Evolutionary conservation across 2,888 invertebrate genomes (phyloP).

Genomic region (Ypsolopha sequella): DNA sequence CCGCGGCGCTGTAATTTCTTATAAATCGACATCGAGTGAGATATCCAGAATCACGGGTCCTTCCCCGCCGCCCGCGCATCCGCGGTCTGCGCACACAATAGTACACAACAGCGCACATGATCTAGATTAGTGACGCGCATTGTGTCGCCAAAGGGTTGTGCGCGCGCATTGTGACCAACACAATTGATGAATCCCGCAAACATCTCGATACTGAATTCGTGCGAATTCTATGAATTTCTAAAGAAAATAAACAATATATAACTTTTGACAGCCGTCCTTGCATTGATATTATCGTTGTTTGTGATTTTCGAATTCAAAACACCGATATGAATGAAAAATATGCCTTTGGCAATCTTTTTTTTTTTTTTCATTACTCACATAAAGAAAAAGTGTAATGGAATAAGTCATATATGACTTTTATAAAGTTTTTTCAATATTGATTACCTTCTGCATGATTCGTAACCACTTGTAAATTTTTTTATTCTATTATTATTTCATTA

Average conservation of each 20-base stretch:
- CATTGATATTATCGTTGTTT: conserved; percentile 60
- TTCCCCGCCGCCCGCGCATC: conserved; percentile 29
- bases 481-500: not conserved
- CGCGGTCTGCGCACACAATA: conserved; percentile 30
- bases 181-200: conserved; percentile 43
- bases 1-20: conserved; percentile 59
- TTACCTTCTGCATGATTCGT: conserved; percentile 6
- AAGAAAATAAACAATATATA: conserved; percentile 64
- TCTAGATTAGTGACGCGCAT: conserved; percentile 69
- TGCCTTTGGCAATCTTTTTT: not conserved
- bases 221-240: conserved; percentile 64
- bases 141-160: conserved; percentile 68
- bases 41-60: conserved; percentile 45
- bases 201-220: conserved; percentile 60
- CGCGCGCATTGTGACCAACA: conserved; percentile 33
- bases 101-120: conserved; percentile 59
- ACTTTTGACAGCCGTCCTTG: conserved; percentile 63
- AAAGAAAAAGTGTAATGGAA: too few relatives aligned
- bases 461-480: conserved; percentile 3
- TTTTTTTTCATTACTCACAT: too few relatives aligned
- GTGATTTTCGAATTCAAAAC: conserved; percentile 47
- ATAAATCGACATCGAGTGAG: conserved; percentile 69
- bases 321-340: conserved; percentile 34
- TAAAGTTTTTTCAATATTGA: too few relatives aligned
- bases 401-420: too few relatives aligned